A percentile compares a stretch with the other conserved stretches of the same genome.
These are phyloP conservation scores for Pelochelys cantorii DNA, from an alignment of 2,797 vertebrate species.

Conservation along the genomic window DNA sequence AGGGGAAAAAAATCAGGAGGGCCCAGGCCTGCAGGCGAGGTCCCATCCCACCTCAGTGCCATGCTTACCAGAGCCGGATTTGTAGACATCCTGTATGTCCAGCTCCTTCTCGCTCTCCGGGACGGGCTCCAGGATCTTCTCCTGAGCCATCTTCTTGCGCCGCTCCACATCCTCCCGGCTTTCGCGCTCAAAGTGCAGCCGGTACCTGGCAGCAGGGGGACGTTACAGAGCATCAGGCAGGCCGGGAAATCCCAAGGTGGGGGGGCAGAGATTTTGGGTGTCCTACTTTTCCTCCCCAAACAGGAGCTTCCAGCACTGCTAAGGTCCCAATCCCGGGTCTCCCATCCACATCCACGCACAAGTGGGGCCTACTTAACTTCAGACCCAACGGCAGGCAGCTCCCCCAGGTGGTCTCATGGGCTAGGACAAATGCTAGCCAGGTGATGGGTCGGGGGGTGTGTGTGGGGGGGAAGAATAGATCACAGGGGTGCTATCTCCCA, in stretches of 20 bases:
- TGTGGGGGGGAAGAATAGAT: background rate
- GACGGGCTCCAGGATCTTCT: slow-evolving; percentile 84
- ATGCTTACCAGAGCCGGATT: slow-evolving; percentile 78
- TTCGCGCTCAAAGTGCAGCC: slow-evolving; percentile 92
- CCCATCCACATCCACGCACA: background rate
- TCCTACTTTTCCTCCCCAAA: background rate
- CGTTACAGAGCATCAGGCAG: background rate
- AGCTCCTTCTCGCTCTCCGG: slow-evolving; percentile 88
- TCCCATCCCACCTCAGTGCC: background rate
- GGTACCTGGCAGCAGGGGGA: slow-evolving; percentile 81
- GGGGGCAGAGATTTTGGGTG: background rate
- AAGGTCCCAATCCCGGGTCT: background rate
- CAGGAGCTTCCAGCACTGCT: background rate
- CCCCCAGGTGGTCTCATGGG: background rate
- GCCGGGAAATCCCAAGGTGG: background rate
- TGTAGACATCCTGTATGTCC: slow-evolving; percentile 87
- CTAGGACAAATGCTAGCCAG: too few species aligned
- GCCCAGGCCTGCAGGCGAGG: background rate
- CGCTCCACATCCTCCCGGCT: slow-evolving; percentile 91
- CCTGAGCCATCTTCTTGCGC: slow-evolving; percentile 87
- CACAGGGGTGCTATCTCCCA: background rate
- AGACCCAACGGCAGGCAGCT: background rate
- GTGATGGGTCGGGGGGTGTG: too few species aligned
- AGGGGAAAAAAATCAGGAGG: background rate
- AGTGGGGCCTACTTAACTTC: background rate